A percentile compares a stretch with the other conserved stretches of the same genome.
Conservation (phyloP, 2,888 invertebrate species). For the Hypomecis atomaria region DNA sequence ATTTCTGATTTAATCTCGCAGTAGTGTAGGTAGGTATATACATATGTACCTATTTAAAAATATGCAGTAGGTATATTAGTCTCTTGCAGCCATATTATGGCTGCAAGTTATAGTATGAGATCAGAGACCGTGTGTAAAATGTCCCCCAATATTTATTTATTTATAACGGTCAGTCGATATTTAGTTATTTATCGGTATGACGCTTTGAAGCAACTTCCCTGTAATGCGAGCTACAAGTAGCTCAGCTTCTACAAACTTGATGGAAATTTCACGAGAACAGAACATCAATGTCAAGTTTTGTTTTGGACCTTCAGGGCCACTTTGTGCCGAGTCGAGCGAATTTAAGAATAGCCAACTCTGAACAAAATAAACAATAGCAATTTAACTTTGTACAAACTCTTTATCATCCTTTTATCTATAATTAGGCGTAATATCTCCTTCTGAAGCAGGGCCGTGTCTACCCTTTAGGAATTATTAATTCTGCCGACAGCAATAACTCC, state of each 20-base stretch:
- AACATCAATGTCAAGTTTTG: background rate
- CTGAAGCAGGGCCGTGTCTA: slow-evolving; percentile 1
- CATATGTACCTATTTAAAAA: too few species aligned
- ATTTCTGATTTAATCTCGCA: too few species aligned
- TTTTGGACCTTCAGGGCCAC: background rate
- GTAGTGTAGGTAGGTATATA: too few species aligned
- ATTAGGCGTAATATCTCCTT: slow-evolving; percentile 11
- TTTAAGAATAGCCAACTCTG: background rate
- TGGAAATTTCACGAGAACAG: background rate
- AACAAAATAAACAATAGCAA: slow-evolving; percentile 10
- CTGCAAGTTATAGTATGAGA: too few species aligned
- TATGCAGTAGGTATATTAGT: too few species aligned
- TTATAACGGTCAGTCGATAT: too few species aligned
- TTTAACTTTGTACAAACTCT: slow-evolving; percentile 13
- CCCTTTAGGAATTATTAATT: slow-evolving; percentile 11
- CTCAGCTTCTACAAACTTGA: background rate
- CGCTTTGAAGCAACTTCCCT: too few species aligned
- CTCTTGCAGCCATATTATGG: too few species aligned
- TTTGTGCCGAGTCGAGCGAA: background rate
- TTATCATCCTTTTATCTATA: slow-evolving; percentile 11
- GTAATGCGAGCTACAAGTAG: too few species aligned
- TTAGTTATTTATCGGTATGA: too few species aligned
- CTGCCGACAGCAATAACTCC: slow-evolving; percentile 11
- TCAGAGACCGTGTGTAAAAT: too few species aligned
- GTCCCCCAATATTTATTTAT: too few species aligned